Evolutionary conservation across 2,113 vertebrate species (phyloP).

Genomic region (Coturnix japonica): DNA sequence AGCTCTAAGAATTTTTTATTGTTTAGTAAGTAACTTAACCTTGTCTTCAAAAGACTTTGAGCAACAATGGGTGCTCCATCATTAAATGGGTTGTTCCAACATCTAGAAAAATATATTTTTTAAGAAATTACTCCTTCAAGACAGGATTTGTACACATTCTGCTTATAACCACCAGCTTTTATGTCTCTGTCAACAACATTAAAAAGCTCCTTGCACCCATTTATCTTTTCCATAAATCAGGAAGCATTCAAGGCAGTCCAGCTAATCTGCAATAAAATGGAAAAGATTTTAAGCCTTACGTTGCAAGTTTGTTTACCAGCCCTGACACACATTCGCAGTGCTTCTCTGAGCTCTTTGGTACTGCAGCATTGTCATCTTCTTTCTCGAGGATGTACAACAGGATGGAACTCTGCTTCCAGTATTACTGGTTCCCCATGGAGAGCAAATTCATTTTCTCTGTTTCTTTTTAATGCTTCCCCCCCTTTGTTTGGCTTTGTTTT

Average conservation of each 20-base stretch:
- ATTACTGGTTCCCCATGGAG: neutral
- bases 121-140: slow-evolving; percentile 3
- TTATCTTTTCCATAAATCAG: neutral
- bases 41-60: neutral
- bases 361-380: neutral
- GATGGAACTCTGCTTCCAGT: neutral
- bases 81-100: neutral
- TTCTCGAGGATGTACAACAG: neutral
- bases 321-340: neutral
- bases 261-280: neutral
- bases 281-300: neutral
- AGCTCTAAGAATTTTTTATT: slow-evolving; percentile 21
- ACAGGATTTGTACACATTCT: neutral
- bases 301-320: neutral
- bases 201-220: neutral
- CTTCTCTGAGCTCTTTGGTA: neutral
- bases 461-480: neutral
- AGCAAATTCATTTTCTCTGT: neutral
- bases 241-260: neutral
- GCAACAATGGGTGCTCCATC: neutral
- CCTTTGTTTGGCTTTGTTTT: neutral
- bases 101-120: neutral
- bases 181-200: neutral
- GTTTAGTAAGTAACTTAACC: slow-evolving; percentile 7
- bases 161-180: neutral